Evolutionary conservation across 2,888 invertebrate species (phyloP).

Genomic region (Buathra laborator): DNA sequence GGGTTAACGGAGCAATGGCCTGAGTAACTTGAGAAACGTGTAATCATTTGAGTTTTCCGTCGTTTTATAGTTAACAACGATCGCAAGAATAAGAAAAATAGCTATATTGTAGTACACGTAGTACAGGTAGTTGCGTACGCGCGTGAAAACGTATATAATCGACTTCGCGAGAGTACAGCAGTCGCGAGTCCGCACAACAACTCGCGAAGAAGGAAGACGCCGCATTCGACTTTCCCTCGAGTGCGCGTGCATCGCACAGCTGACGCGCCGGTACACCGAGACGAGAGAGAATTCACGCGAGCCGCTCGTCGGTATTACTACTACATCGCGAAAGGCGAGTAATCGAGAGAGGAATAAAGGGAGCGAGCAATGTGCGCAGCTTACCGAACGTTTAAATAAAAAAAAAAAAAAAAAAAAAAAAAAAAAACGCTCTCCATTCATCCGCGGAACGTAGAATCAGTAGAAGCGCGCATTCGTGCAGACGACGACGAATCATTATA

Average conservation of each 20-base stretch:
- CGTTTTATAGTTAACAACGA: not conserved
- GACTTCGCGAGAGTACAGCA: slow-evolving; percentile 37
- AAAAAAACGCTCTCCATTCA: slow-evolving; percentile 52
- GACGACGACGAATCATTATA: slow-evolving; percentile 55
- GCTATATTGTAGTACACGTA: not conserved
- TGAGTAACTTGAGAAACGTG: not conserved
- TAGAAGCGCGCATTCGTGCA: slow-evolving; percentile 30
- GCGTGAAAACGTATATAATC: slow-evolving; percentile 60
- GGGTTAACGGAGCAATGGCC: not conserved
- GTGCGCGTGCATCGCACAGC: slow-evolving; percentile 58
- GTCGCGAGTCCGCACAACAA: slow-evolving; percentile 32
- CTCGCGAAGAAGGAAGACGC: slow-evolving; percentile 61
- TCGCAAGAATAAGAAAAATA: slow-evolving; percentile 1
- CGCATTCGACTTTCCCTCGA: slow-evolving; percentile 67
- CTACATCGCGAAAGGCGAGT: slow-evolving; percentile 40
- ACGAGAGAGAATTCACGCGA: slow-evolving; percentile 50
- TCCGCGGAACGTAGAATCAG: slow-evolving; percentile 38
- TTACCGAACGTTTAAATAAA: not conserved
- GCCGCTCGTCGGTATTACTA: not conserved
- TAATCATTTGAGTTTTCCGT: not conserved
- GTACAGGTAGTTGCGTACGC: slow-evolving; percentile 16
- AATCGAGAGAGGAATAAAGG: slow-evolving; percentile 56
- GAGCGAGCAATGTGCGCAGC: slow-evolving; percentile 47
- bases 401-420: slow-evolving; percentile 1
- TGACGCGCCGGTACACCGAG: slow-evolving; percentile 40